phyloP scores from a whole-genome alignment of 2,113 vertebrate species.

The Lontra canadensis region DNA sequence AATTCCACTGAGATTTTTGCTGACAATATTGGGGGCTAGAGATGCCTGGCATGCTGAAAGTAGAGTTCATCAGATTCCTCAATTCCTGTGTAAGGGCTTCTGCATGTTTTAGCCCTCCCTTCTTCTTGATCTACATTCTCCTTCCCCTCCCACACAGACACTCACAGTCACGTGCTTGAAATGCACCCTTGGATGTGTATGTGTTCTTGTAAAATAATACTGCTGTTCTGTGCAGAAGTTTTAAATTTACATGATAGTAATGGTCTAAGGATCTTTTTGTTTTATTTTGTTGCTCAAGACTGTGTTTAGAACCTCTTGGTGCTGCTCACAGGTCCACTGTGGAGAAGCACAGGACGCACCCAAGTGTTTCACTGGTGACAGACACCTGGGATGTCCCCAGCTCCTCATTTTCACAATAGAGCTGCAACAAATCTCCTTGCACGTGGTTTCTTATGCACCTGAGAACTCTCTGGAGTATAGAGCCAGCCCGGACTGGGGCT shows the following conservation, averaged over 20 bases:
- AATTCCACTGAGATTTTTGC: constrained; percentile 6
- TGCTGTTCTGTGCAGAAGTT: background rate
- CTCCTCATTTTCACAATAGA: background rate
- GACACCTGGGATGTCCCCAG: background rate
- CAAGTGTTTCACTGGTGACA: background rate
- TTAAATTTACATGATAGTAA: background rate
- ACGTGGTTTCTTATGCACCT: background rate
- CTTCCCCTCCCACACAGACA: background rate
- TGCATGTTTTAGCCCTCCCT: background rate
- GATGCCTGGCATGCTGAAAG: background rate
- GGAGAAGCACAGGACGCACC: background rate
- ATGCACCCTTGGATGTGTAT: background rate
- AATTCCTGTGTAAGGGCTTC: background rate
- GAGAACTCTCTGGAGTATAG: background rate
- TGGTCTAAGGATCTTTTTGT: background rate
- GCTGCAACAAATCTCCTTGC: background rate
- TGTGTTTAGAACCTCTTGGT: background rate
- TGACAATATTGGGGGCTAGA: background rate
- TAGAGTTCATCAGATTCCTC: background rate
- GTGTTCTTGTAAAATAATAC: background rate
- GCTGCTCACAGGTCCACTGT: background rate
- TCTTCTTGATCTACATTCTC: background rate
- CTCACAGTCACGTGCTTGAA: background rate
- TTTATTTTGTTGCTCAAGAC: background rate
- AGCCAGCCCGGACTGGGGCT: background rate